phyloP scores from a whole-genome alignment of 2,888 invertebrate genomes.

The Danaus chrysippus region DNA sequence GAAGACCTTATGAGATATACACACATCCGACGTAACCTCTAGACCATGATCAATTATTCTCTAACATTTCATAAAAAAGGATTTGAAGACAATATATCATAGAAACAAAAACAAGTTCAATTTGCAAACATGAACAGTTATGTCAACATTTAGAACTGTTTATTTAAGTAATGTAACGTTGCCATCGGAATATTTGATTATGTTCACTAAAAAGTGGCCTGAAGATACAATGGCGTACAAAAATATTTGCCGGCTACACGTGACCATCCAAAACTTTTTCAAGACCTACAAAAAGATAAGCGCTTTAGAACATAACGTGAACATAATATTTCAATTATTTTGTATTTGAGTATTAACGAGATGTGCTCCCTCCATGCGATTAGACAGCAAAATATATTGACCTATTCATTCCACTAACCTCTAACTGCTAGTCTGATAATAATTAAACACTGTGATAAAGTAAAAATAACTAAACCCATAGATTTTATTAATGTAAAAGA shows the following conservation, averaged over 20 bases:
- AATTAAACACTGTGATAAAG: no score
- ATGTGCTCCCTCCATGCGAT: no score
- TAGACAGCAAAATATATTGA: no score
- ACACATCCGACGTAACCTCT: slow-evolving; percentile 23
- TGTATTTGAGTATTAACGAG: no score
- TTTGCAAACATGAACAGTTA: background rate
- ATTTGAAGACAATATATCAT: background rate
- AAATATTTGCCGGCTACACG: no score
- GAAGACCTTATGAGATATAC: slow-evolving; percentile 25
- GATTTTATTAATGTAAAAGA: no score
- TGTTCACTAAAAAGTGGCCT: background rate
- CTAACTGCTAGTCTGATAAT: no score
- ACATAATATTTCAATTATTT: no score
- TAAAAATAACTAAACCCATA: no score
- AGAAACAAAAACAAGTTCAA: background rate
- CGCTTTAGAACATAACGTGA: no score
- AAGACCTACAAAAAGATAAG: background rate
- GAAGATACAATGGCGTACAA: no score
- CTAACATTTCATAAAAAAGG: slow-evolving; percentile 15
- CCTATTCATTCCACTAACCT: no score
- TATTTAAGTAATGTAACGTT: background rate
- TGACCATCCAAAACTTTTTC: background rate
- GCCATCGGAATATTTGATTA: background rate
- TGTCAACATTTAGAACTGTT: background rate
- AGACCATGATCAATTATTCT: slow-evolving; percentile 24